These are phyloP conservation scores for Tipula helvola DNA, from an alignment of 2,888 invertebrate genomes.

Conservation along the genomic window DNA sequence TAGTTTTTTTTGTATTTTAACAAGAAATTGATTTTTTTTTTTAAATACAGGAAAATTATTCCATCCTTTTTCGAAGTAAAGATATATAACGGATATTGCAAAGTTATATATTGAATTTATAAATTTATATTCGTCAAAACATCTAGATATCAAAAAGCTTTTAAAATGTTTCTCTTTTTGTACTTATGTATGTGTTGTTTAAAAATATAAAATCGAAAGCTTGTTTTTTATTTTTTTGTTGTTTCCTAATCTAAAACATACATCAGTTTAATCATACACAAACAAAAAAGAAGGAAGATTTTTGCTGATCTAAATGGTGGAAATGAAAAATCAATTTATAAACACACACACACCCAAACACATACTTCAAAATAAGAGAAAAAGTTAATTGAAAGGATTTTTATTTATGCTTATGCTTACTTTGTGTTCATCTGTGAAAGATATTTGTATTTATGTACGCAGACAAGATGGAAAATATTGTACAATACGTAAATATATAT, in stretches of 20 bases:
- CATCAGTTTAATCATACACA: background rate
- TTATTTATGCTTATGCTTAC: background rate
- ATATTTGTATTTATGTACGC: background rate
- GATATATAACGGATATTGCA: background rate
- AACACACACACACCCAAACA: background rate
- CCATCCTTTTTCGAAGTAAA: background rate
- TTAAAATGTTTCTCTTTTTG: background rate
- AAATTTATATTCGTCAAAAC: background rate
- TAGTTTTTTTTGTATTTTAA: background rate
- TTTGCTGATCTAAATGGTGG: background rate
- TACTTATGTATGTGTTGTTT: background rate
- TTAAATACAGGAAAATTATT: background rate
- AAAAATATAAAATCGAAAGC: background rate
- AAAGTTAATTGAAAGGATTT: background rate
- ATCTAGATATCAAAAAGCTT: background rate
- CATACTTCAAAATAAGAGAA: background rate
- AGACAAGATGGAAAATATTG: background rate
- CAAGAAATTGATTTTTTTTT: background rate
- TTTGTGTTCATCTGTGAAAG: background rate
- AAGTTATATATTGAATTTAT: background rate
- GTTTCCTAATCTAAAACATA: background rate
- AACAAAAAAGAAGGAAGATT: background rate
- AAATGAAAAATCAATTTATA: background rate
- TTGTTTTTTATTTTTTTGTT: background rate
- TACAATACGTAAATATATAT: background rate